Conservation (phyloP, 1,140 invertebrate species). For the Saccostrea echinata region DNA sequence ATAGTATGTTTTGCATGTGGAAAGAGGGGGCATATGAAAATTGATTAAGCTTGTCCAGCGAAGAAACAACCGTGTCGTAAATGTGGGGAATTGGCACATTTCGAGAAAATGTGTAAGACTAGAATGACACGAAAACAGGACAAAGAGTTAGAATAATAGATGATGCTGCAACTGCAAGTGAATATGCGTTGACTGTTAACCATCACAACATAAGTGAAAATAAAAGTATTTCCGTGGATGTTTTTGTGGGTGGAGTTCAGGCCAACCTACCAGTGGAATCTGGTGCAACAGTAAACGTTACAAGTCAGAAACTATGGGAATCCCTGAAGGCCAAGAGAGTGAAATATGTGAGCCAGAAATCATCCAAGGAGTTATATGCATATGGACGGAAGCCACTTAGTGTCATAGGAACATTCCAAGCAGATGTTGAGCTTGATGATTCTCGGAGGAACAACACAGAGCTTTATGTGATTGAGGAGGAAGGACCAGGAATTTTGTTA, state of each 20-base stretch:
- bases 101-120: constrained; percentile 45
- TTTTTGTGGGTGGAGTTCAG: constrained; percentile 40
- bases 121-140: background rate
- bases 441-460: constrained; percentile 5
- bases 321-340: constrained; percentile 11
- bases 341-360: background rate
- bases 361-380: constrained; percentile 45
- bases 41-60: constrained; percentile 45
- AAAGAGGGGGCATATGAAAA: constrained; percentile 33
- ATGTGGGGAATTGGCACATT: constrained; percentile 48
- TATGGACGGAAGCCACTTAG: constrained; percentile 53
- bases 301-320: constrained; percentile 47
- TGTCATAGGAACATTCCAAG: constrained; percentile 46
- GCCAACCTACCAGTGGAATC: constrained; percentile 50
- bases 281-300: constrained; percentile 53
- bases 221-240: too few relatives aligned
- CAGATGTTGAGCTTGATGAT: constrained; percentile 27
- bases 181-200: too few relatives aligned
- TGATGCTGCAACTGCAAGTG: too few relatives aligned
- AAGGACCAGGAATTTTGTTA: constrained; percentile 43
- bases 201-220: too few relatives aligned
- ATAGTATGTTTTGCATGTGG: constrained; percentile 49
- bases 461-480: constrained; percentile 49
- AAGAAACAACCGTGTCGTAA: constrained; percentile 32
- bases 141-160: background rate